These are phyloP conservation scores for Porites australiensis DNA, from an alignment of 64 coral and sea anemone species.

Conservation along the genomic window DNA sequence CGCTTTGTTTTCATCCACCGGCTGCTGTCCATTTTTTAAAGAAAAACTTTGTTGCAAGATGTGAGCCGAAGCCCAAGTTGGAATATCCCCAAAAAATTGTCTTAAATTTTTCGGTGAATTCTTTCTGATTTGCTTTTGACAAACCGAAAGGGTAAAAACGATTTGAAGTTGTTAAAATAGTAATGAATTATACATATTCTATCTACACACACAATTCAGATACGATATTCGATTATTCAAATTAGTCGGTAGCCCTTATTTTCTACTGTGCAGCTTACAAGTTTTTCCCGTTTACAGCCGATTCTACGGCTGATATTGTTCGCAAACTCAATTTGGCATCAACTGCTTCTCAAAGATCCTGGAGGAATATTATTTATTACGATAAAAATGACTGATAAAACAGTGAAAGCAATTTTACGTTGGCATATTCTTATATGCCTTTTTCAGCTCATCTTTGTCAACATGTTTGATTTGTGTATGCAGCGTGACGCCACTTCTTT, in stretches of 20 bases:
- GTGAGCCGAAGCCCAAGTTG: conserved; percentile 6
- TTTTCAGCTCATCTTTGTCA: conserved; percentile 46
- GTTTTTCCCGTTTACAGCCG: conserved; percentile 20
- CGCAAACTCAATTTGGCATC: not conserved
- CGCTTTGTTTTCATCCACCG: not conserved
- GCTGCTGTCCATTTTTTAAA: conserved; percentile 12
- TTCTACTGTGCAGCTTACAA: not conserved
- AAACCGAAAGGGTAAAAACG: conserved; percentile 54
- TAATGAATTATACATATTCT: conserved; percentile 74
- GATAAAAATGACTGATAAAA: not conserved
- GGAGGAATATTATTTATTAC: not conserved
- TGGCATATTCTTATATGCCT: conserved; percentile 42
- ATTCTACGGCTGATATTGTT: not conserved
- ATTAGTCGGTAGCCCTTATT: conserved; percentile 24
- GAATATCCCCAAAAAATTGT: conserved; percentile 31
- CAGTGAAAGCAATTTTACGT: not conserved
- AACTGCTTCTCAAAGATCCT: not conserved
- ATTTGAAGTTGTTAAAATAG: conserved; percentile 61
- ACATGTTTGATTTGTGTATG: conserved; percentile 45
- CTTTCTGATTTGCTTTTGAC: conserved; percentile 33
- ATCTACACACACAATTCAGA: conserved; percentile 60
- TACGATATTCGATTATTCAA: conserved; percentile 75
- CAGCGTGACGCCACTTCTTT: conserved; percentile 36
- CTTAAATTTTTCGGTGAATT: conserved; percentile 37
- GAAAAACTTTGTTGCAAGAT: conserved; percentile 1